phyloP scores from a whole-genome alignment of 1,140 invertebrate genomes.

The Rhynchophorus ferrugineus region DNA sequence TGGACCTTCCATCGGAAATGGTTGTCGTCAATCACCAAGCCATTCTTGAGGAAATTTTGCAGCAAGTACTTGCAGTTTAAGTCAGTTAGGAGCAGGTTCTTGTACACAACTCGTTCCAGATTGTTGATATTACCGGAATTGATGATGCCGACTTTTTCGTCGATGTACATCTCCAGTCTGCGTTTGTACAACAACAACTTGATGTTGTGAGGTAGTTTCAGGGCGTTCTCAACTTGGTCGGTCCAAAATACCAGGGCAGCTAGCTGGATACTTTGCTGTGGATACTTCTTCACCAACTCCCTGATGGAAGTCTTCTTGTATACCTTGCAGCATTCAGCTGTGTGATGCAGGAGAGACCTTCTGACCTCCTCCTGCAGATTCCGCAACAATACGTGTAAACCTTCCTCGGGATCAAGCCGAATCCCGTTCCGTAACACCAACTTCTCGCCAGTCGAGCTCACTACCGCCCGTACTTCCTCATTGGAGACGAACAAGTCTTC shows the following conservation, averaged over 20 bases:
- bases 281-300: conserved; percentile 14
- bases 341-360: conserved; percentile 44
- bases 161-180: conserved; percentile 10
- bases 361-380: conserved; percentile 78
- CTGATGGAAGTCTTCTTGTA: conserved; percentile 13
- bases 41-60: conserved; percentile 10
- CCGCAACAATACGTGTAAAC: conserved; percentile 85
- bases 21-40: conserved; percentile 5
- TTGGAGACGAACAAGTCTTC: conserved; percentile 53
- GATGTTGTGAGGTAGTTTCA: conserved; percentile 18
- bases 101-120: conserved; percentile 8
- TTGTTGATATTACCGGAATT: conserved; percentile 3
- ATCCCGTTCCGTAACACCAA: conserved; percentile 62
- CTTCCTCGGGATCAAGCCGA: conserved; percentile 63
- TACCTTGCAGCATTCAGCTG: conserved; percentile 17
- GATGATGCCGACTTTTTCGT: conserved; percentile 16
- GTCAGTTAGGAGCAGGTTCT: conserved; percentile 14
- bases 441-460: conserved; percentile 73
- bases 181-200: conserved; percentile 17
- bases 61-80: conserved; percentile 17
- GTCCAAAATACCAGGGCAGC: conserved; percentile 21
- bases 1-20: conserved; percentile 85
- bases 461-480: conserved; percentile 50
- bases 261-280: conserved; percentile 18
- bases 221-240: conserved; percentile 16